Evolutionary conservation across 1,140 invertebrate genomes (phyloP), one percentile per base, ranked within the genome.

Genomic region (Diplogasteroides magnus): DNA sequence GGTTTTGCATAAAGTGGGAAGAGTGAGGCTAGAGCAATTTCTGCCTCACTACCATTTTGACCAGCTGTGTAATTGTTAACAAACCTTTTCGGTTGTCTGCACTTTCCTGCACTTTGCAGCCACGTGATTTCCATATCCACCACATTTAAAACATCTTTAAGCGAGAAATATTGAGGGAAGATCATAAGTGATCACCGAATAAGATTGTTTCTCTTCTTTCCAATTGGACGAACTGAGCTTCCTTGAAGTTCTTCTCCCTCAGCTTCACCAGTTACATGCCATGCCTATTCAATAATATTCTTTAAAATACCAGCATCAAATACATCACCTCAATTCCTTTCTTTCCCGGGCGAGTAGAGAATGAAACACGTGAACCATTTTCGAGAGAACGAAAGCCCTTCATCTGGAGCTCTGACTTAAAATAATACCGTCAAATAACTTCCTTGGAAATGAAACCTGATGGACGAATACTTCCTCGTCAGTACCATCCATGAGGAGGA

Each of bases 331-430:
- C 68, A 26, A 59, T 71, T 32, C 69, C 69, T 23, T 60, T 71
- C 25, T 48, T 58, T 23, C 61, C 19, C 27, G 48, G 61, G 32
- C 63, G 62, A 56, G 64, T 64, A 56, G 32, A 62, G 55, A 64
- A 71, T 0, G 69, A 71, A 3, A 71, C 69, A 32, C 69, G 69
- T 60, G 64, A 62, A 1, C 64, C 69, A 11, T 71, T 63, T 13
- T 55, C 69, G 15, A 71, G 69, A 61, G 62, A 64, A 23, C 69
- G 63, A 59, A 71, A 71, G 29, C 69, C 69, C 60, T 71, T 55
- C 69, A 71, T 71, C 48, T 65, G 31, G 14, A 71, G 63, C 11
- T 71, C 63, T 19, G 62, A 62, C 61, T 65, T 13, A 65, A 65
- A n/a, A 19, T 14, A 23, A 55, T 37, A 55, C 14, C 37, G 37